Base-by-base conservation (phyloP, 2,113 vertebrate species). In the Leptocoma aspasia region DNA sequence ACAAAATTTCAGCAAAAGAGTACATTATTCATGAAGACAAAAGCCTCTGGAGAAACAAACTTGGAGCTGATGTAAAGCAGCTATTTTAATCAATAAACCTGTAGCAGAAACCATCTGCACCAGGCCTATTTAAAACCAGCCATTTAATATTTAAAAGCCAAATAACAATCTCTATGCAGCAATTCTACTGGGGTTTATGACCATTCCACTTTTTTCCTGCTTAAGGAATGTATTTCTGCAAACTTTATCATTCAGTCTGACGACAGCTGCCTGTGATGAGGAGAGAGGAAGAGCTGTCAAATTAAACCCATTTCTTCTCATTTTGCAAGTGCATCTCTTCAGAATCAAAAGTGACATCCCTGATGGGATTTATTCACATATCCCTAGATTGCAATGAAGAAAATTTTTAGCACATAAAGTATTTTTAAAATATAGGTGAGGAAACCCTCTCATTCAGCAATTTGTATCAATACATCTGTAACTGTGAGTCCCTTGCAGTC, bases 41-140 rank as follows among this genome's bases (percentile, higher is more conserved):
- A 96, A 81, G 35, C 68, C 91, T 92, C 91, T 65, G n/a, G 94
- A 97, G 95, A 96, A 96, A 84, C 45, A 79, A 97, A 81, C 30
- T n/a, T 4, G 3, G 49, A 82, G 82, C 50, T 72, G 52, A 91
- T 75, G 65, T 54, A 88, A 97, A 91, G 42, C 56, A 92, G 93
- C 73, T 94, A 75, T 95, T 97, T 95, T 93, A 93, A 91, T 88
- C 93, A 96, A 92, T 95, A 96, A 96, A 95, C 59, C 60, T 95
- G 78, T 82, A 90, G 88, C 89, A 85, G 84, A 93, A 95, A 83
- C 82, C 81, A 84, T 85, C 82, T 82, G 81, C 71, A 66, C 69
- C 16, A 73, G 26, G 39, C n/a, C 73, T 65, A 44, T 94, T 96
- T 90, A 94, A 97, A 97, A 78, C 30, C 41, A 95, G 33, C 13